These are phyloP conservation scores for Alviniconcha strummeri DNA, from an alignment of 2,888 invertebrate species.

Conservation along the genomic window DNA sequence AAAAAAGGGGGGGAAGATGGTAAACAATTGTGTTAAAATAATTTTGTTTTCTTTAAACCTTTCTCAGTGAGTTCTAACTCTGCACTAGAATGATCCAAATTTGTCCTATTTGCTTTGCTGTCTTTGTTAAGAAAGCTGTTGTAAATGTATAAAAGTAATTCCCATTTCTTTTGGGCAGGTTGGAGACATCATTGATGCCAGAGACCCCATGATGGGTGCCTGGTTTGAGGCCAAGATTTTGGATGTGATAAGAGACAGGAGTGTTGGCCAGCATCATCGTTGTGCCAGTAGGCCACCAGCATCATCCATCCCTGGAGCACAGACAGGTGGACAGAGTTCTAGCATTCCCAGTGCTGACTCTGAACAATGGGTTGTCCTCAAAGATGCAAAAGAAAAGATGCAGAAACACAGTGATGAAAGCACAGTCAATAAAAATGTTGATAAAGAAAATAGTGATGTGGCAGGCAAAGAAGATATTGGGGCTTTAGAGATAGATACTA, in stretches of 20 bases:
- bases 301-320: no score
- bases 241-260: conserved; percentile 48
- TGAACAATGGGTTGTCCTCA: neutral
- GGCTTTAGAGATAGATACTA: neutral
- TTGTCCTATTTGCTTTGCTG: neutral
- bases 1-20: neutral
- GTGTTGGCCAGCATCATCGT: neutral
- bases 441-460: neutral
- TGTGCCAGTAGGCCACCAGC: no score
- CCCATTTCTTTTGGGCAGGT: conserved; percentile 55
- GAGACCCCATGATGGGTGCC: conserved; percentile 79
- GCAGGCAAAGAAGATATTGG: no score
- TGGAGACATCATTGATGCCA: conserved; percentile 82
- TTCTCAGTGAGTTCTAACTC: no score
- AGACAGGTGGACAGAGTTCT: no score
- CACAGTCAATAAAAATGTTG: neutral
- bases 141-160: neutral
- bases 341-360: neutral
- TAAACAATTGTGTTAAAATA: neutral
- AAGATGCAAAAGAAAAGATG: neutral
- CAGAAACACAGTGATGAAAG: neutral
- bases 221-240: conserved; percentile 83
- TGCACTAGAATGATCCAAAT: neutral
- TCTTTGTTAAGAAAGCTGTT: neutral
- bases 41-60: neutral